Conservation (phyloP, 1,140 invertebrate genomes). For the Brachionus rotundiformis region DNA sequence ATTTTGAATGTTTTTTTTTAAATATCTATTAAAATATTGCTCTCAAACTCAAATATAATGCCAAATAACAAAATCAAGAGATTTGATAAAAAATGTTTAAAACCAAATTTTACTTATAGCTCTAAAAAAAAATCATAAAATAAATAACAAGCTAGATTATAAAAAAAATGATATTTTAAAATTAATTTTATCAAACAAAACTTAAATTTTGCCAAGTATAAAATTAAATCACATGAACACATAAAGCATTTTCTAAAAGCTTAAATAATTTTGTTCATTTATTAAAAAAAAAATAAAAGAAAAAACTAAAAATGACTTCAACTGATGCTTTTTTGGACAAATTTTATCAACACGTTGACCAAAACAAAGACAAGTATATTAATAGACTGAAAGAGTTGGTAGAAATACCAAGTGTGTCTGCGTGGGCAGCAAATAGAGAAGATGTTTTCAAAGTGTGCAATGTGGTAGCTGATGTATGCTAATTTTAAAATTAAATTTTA, state of each 20-base stretch:
- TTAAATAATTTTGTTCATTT: background rate
- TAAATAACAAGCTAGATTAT: background rate
- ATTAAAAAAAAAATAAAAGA: background rate
- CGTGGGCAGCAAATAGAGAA: slow-evolving; percentile 75
- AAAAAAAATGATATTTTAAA: background rate
- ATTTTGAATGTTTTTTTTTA: too few relatives aligned
- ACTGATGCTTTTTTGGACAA: slow-evolving; percentile 13
- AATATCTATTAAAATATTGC: background rate
- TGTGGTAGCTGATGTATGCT: slow-evolving; percentile 31
- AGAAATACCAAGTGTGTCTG: slow-evolving; percentile 91
- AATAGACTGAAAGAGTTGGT: slow-evolving; percentile 79
- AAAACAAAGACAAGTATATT: slow-evolving; percentile 77
- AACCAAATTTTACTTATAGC: too few relatives aligned
- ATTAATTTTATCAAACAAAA: background rate
- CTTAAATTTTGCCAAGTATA: background rate
- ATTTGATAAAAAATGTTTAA: too few relatives aligned
- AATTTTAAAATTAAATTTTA: background rate
- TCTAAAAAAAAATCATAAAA: too few relatives aligned
- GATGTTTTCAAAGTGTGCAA: slow-evolving; percentile 73
- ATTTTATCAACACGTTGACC: slow-evolving; percentile 64
- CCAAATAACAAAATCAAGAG: too few relatives aligned
- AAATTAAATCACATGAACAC: background rate
- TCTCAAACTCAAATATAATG: too few relatives aligned
- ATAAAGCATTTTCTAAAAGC: background rate
- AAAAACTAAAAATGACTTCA: slow-evolving; percentile 17